phyloP scores from a whole-genome alignment of 92 coral and sea anemone genomes.

The Palythoa grandiflora region DNA sequence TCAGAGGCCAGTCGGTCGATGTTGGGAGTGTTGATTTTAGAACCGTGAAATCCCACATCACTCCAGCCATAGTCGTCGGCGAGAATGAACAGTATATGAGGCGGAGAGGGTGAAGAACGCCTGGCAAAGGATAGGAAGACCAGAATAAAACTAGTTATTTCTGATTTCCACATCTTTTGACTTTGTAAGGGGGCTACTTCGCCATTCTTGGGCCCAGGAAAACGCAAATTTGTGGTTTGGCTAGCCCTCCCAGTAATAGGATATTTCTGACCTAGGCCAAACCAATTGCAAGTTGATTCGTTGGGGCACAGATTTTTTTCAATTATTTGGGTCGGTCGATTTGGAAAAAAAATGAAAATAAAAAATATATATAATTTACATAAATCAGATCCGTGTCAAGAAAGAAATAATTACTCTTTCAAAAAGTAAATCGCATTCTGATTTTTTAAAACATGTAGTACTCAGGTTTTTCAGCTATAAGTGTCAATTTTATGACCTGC shows the following conservation, averaged over 20 bases:
- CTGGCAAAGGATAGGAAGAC: background rate
- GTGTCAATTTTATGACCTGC: no score
- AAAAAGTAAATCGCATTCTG: no score
- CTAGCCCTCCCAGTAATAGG: background rate
- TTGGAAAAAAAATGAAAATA: no score
- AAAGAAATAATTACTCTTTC: no score
- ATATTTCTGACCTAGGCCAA: background rate
- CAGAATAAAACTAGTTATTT: background rate
- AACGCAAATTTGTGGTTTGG: background rate
- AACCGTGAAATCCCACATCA: conserved; percentile 36
- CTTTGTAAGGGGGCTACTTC: background rate
- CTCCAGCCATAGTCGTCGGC: conserved; percentile 28
- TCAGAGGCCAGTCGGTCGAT: conserved; percentile 30
- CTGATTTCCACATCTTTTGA: background rate
- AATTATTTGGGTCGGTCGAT: no score
- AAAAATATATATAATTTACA: no score
- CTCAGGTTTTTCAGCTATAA: no score
- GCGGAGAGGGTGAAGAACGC: background rate
- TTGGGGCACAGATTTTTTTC: no score
- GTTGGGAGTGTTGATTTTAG: conserved; percentile 21
- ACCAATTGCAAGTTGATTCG: no score
- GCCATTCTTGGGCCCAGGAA: background rate
- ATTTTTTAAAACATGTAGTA: no score
- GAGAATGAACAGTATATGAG: conserved; percentile 9
- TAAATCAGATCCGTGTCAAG: no score